Percentiles rank a stretch among this genome's conserved stretches.
Conservation (phyloP, 2,113 vertebrate species). For the Gnathonemus longibarbis region DNA sequence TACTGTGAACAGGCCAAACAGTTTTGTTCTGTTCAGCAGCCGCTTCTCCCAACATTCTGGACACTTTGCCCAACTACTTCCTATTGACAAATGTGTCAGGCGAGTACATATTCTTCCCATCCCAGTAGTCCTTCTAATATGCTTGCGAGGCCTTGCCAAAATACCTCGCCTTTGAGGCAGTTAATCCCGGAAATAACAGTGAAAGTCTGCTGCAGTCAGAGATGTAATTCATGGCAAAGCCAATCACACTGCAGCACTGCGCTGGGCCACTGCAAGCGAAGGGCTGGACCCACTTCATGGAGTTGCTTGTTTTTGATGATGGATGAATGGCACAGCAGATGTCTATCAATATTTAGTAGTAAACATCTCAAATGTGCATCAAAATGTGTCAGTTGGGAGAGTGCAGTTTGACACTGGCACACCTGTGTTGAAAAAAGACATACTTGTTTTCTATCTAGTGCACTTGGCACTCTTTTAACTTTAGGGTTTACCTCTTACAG, state of each 20-base stretch:
- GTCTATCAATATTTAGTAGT: conserved; percentile 73
- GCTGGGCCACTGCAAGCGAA: conserved; percentile 26
- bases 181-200: conserved; percentile 38
- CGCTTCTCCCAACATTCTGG: conserved; percentile 23
- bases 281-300: conserved; percentile 49
- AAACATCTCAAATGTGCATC: conserved; percentile 55
- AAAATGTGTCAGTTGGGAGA: conserved; percentile 52
- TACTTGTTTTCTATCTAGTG: conserved; percentile 19
- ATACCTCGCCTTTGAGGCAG: conserved; percentile 42
- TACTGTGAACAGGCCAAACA: conserved; percentile 22
- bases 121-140: conserved; percentile 35
- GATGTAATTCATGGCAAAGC: conserved; percentile 37
- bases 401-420: conserved; percentile 39
- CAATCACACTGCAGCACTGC: conserved; percentile 32
- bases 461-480: not conserved
- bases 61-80: conserved; percentile 12
- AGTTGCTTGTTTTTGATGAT: conserved; percentile 47
- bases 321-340: conserved; percentile 61
- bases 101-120: conserved; percentile 40
- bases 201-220: conserved; percentile 36
- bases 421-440: conserved; percentile 27
- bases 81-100: conserved; percentile 36
- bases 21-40: conserved; percentile 30
- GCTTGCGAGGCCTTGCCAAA: conserved; percentile 40
- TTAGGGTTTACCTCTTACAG: not conserved